Base-by-base conservation (phyloP, 2,888 invertebrate genomes). In the Dorcus parallelipipedus region DNA sequence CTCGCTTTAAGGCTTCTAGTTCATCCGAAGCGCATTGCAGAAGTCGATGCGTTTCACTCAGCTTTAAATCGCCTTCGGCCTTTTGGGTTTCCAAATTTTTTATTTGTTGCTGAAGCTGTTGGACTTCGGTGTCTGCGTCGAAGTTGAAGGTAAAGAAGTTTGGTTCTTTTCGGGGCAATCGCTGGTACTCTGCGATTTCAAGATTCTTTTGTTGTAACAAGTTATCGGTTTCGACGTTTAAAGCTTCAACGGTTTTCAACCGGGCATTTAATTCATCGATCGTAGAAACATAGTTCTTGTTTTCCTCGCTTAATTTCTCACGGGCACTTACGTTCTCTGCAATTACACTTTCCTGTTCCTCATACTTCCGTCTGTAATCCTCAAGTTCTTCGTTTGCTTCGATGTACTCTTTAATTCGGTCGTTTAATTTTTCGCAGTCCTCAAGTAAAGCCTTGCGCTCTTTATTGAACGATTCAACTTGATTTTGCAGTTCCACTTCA, bases 401-500 rank as follows among this genome's bases (percentile, higher is more conserved):
- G 33, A 59, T 5, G 40, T 65, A 61, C 33, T 67, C 69, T 54
- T 70, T 71, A 38, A 76, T 73, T 60, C 78, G 77, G 59, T 83
- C 82, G 54, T 78, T 76, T 50, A 82, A 70, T 55, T 73, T 73
- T 65, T 80, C 78, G 59, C 73, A 74, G 54, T 77, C 70, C 42
- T 74, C 68, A 5, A 69, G 63, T 42, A 80, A 62, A 17, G 70
- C 69, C 58, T 73, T 75, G 48, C 76, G 77, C 49, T 74, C 75
- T 1, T 65, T 67, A 52, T 76, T 69, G 38, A 79, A 64, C 33
- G 71, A 64, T 56, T 75, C 72, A 45, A 78, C 62, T 61, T 78
- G 82, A 4, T 75, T 71, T 52, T 79, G 81, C 39, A 83, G 73
- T 53, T 82, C 81, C n/a, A 72, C 73, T 65, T 84, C 82, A 39